Base-by-base conservation (phyloP, 2,888 invertebrate genomes). In the Nomada flava region DNA sequence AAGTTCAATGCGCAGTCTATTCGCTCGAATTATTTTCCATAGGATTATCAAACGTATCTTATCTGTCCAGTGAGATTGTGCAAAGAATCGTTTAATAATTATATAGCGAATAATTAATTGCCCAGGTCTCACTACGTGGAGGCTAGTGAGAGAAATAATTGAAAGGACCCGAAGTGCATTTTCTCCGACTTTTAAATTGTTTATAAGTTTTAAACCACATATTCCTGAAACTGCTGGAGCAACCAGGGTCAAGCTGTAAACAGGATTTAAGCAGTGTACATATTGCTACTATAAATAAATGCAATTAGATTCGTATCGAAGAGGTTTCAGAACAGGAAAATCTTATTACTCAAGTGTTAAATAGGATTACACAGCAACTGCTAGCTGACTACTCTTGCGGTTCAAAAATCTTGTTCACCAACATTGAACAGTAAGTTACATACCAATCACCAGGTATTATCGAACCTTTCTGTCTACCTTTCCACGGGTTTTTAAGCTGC, bases 281-380 rank as follows among this genome's bases (percentile, higher is more conserved):
- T 78, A 79, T 83, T 55, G 15, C 15, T 23, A 63, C 68, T 78
- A 79, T 42, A 69, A 79, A 82, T 84, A 89, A 89, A 91, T 88
- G 80, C 85, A 87, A 90, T 90, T 91, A 90, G 74, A 87, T 79
- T 60, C 42, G 85, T 89, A 84, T 84, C 81, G 85, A 85, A 88
- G 68, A 84, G 88, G 87, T 89, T 91, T 87, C 89, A 76, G 86
- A 79, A 77, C 70, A 87, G 77, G 82, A 74, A 84, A 88, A 91
- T 91, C 90, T 89, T 82, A 86, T 91, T 91, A 90, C 82, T 53
- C 59, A 72, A 81, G 64, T 84, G 75, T 85, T 69, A 86, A 90
- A 91, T 89, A 82, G 86, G 86, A 89, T 91, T 88, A 89, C 71
- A 76, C 36, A 20, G 52, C 68, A 57, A 75, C 76, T 82, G 67